A percentile compares a stretch with the other conserved stretches of the same genome.
phyloP scores from a whole-genome alignment of 2,888 invertebrate genomes.

The Drosophila paranaensis region DNA sequence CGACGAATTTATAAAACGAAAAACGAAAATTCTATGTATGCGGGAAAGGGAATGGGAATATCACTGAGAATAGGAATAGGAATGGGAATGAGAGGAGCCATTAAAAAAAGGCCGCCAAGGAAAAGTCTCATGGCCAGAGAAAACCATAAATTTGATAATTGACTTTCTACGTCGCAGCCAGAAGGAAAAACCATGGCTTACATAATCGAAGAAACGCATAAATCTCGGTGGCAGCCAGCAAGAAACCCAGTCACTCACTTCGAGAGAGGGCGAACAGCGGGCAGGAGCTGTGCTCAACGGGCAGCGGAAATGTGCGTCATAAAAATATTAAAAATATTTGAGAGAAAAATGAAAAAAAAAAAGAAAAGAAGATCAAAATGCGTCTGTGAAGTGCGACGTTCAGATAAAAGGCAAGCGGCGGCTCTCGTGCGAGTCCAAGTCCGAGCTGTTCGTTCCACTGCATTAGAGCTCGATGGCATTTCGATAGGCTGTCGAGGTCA shows the following conservation, averaged over 20 bases:
- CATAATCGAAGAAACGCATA: slow-evolving; percentile 78
- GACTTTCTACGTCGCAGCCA: slow-evolving; percentile 61
- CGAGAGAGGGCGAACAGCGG: slow-evolving; percentile 23
- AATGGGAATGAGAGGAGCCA: slow-evolving; percentile 35
- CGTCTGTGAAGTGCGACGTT: slow-evolving; percentile 38
- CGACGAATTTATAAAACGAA: slow-evolving; percentile 31
- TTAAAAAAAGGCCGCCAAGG: slow-evolving; percentile 51
- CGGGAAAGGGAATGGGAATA: slow-evolving; percentile 40
- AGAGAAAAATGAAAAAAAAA: neutral
- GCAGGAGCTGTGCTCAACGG: neutral
- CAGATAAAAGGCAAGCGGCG: slow-evolving; percentile 49
- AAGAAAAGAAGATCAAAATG: slow-evolving; percentile 52
- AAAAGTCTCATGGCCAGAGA: slow-evolving; percentile 54
- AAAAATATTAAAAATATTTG: slow-evolving; percentile 75
- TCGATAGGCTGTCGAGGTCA: slow-evolving; percentile 68
- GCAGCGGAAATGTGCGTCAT: slow-evolving; percentile 76
- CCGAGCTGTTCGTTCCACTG: slow-evolving; percentile 61
- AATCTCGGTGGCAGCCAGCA: slow-evolving; percentile 55
- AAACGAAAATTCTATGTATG: slow-evolving; percentile 33
- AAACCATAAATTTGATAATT: slow-evolving; percentile 82
- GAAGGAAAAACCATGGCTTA: slow-evolving; percentile 62
- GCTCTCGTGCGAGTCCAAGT: slow-evolving; percentile 18
- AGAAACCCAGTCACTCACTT: slow-evolving; percentile 64
- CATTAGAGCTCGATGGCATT: slow-evolving; percentile 67
- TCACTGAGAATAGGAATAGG: too few species aligned